phyloP scores from a whole-genome alignment of 2,113 vertebrate genomes.

The Haliaeetus leucogaster region DNA sequence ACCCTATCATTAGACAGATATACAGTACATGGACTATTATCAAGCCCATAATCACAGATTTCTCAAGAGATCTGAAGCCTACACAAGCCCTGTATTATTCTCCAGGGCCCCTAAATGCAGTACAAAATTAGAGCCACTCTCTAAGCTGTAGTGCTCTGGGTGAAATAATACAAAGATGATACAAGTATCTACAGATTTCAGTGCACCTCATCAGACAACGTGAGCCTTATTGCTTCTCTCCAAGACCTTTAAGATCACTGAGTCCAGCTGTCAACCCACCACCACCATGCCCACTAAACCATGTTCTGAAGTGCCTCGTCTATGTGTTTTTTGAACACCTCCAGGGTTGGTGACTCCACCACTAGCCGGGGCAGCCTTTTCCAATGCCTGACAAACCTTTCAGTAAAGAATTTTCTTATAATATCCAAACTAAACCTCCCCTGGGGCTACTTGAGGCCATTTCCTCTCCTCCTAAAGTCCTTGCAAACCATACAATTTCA shows the following conservation, averaged over 20 bases:
- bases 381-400: no score
- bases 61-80: neutral
- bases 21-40: neutral
- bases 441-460: no score
- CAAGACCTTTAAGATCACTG: no score
- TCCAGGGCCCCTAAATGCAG: neutral
- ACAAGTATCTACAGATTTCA: neutral
- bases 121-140: neutral
- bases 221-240: neutral
- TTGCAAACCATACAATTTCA: neutral
- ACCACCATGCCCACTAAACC: no score
- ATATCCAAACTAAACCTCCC: no score
- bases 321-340: no score
- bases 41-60: neutral
- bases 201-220: neutral
- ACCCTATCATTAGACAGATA: neutral
- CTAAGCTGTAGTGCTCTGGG: neutral
- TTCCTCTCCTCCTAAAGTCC: no score
- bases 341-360: no score
- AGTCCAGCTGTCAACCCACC: no score
- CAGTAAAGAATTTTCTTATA: no score
- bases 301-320: no score
- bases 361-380: no score
- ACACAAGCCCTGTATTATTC: neutral
- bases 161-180: neutral